Conservation (phyloP, 2,888 invertebrate species). For the Scotopteryx bipunctaria region DNA sequence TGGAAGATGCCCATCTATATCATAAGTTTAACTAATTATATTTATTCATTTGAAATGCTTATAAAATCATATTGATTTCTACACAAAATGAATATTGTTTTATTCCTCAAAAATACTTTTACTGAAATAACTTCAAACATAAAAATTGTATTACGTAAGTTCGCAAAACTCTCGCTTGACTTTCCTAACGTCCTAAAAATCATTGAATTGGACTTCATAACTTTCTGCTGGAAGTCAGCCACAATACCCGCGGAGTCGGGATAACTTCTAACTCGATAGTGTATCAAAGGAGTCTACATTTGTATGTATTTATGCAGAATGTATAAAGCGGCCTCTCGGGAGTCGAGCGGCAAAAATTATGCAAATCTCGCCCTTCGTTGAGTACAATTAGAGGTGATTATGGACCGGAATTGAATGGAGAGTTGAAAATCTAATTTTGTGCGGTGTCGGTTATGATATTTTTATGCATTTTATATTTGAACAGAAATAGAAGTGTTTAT, state of each 20-base stretch:
- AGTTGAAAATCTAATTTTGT: conserved; percentile 57
- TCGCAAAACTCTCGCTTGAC: neutral
- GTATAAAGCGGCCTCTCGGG: conserved; percentile 64
- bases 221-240: conserved; percentile 30
- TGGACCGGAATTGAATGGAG: conserved; percentile 61
- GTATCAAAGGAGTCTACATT: conserved; percentile 56
- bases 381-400: conserved; percentile 76
- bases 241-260: conserved; percentile 33
- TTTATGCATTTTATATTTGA: no score
- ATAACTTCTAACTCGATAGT: conserved; percentile 59
- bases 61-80: no score
- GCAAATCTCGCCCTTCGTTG: conserved; percentile 72
- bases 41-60: no score
- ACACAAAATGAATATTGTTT: no score
- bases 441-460: conserved; percentile 1
- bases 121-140: no score
- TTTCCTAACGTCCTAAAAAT: conserved; percentile 19
- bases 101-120: no score
- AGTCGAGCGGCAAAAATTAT: conserved; percentile 66
- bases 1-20: no score
- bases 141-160: conserved; percentile 1
- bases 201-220: conserved; percentile 14
- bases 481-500: no score
- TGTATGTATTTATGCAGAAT: conserved; percentile 65
- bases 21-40: no score